Conservation (phyloP, 2,113 vertebrate genomes). For the Taxidea taxus region DNA sequence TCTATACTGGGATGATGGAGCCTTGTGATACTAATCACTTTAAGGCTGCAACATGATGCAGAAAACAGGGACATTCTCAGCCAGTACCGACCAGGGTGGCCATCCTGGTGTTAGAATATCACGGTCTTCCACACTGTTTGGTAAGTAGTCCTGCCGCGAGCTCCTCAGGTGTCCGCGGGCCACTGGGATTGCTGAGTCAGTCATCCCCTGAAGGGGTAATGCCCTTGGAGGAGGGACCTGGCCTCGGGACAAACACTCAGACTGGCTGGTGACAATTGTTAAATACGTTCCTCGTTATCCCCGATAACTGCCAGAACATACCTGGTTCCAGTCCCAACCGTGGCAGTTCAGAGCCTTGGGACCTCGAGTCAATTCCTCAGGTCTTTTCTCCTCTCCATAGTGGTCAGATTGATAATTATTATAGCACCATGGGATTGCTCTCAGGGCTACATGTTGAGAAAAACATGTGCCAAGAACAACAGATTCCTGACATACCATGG, state of each 20-base stretch:
- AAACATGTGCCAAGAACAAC: neutral
- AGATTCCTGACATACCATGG: neutral
- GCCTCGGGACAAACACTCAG: neutral
- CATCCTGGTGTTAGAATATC: neutral
- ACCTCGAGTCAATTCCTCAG: neutral
- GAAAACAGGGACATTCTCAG: neutral
- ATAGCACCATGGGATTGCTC: neutral
- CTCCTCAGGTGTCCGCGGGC: neutral
- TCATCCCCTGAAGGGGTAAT: neutral
- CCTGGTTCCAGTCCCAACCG: neutral
- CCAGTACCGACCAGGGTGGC: neutral
- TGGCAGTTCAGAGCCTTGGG: neutral
- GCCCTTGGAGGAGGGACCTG: neutral
- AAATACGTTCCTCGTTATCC: neutral
- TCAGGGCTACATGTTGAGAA: neutral
- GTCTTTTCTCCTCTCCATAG: neutral
- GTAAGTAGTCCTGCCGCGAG: neutral
- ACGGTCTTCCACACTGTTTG: neutral
- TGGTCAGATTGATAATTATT: neutral
- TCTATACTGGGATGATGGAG: accelerated
- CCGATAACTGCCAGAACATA: neutral
- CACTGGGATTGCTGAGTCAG: neutral
- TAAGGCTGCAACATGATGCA: neutral
- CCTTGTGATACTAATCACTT: neutral
- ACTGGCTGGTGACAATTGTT: neutral